Evolutionary conservation across 2,888 invertebrate genomes (phyloP).

Genomic region (Clivina fossor): DNA sequence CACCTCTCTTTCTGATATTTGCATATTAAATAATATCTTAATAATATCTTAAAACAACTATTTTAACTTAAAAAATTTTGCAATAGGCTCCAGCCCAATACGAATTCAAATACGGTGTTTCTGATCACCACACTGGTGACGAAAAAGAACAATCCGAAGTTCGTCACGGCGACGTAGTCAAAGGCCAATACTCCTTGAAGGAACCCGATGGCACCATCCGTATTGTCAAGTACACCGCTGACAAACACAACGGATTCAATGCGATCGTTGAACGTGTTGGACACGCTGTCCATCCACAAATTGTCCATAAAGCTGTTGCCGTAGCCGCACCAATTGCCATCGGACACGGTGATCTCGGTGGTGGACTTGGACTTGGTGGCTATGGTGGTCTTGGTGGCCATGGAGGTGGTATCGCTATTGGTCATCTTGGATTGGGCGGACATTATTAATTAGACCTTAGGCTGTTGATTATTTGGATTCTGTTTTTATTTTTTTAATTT

Average conservation of each 20-base stretch:
- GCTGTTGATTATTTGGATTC: background rate
- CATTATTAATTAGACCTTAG: constrained; percentile 1
- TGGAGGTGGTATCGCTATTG: background rate
- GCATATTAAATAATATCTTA: background rate
- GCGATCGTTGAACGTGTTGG: constrained; percentile 26
- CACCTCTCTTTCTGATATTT: background rate
- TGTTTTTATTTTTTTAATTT: constrained; percentile 5
- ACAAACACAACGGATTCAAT: constrained; percentile 28
- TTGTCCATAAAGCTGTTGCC: constrained; percentile 23
- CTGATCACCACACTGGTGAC: constrained; percentile 29
- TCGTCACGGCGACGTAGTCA: constrained; percentile 30
- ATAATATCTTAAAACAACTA: background rate
- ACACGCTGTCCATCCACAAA: constrained; percentile 27
- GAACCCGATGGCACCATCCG: constrained; percentile 32
- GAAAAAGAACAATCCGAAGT: constrained; percentile 29
- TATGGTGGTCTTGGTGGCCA: constrained; percentile 10
- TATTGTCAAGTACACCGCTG: constrained; percentile 30
- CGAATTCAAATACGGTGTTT: constrained; percentile 31
- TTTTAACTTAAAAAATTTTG: background rate
- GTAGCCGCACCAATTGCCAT: constrained; percentile 25
- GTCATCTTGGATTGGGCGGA: background rate
- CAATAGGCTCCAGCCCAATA: constrained; percentile 30
- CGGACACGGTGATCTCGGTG: constrained; percentile 13
- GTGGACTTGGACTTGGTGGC: constrained; percentile 13
- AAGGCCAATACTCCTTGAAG: constrained; percentile 28